These are phyloP conservation scores for Pseudoatta argentina DNA, from an alignment of 1,140 invertebrate species.

Conservation along the genomic window DNA sequence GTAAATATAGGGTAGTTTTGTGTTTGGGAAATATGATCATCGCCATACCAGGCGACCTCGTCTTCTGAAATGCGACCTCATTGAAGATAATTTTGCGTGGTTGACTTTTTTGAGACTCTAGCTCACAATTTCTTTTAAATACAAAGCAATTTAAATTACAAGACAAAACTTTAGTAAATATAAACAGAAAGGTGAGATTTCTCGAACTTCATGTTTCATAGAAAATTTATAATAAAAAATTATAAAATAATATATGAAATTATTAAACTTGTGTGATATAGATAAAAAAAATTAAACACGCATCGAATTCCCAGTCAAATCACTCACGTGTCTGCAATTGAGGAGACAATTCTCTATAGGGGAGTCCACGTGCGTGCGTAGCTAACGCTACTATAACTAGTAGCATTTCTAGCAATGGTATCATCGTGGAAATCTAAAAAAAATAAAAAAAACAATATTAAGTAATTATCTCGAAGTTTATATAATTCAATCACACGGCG, in stretches of 20 bases:
- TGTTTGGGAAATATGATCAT: background rate
- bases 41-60: slow-evolving; percentile 13
- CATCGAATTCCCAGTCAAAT: background rate
- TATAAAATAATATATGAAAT: background rate
- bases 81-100: background rate
- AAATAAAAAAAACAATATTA: background rate
- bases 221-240: slow-evolving; percentile 18
- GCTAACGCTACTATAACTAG: slow-evolving; percentile 57
- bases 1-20: slow-evolving; percentile 1
- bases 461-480: background rate
- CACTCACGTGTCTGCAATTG: slow-evolving; percentile 47
- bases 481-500: background rate
- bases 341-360: slow-evolving; percentile 34
- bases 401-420: slow-evolving; percentile 41
- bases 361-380: slow-evolving; percentile 50
- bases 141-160: background rate
- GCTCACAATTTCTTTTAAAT: too few relatives aligned
- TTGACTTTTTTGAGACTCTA: background rate
- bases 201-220: background rate
- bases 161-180: background rate
- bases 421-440: slow-evolving; percentile 52
- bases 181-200: background rate
- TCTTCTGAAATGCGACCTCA: slow-evolving; percentile 7
- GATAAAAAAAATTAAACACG: background rate
- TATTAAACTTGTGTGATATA: background rate